Percentiles rank a stretch among this genome's conserved stretches.
Evolutionary conservation across 37 sponge, comb jelly and placozoan genomes (phyloP).

Genomic region (Lycopodina hypogea): DNA sequence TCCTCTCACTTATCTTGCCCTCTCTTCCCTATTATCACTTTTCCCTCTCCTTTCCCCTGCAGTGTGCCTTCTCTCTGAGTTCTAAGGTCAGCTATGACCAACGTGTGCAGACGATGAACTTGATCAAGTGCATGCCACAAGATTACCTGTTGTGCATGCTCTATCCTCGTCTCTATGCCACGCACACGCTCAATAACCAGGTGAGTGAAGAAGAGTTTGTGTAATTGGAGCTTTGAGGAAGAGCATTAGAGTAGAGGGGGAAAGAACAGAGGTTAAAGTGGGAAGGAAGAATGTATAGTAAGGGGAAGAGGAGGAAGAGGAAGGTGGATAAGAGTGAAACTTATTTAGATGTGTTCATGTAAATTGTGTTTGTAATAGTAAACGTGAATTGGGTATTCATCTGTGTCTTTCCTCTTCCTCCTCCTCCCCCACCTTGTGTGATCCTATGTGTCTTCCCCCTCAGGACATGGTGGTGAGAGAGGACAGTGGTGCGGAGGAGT

Average conservation of each 20-base stretch:
- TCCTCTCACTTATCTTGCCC: background rate
- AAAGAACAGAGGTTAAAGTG: no score
- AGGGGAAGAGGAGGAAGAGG: no score
- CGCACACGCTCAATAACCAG: slow-evolving; percentile 69
- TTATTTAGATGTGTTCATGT: no score
- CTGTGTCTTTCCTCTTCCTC: background rate
- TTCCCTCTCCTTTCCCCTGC: slow-evolving; percentile 11
- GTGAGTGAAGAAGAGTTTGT: slow-evolving; percentile 7
- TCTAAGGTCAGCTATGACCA: slow-evolving; percentile 57
- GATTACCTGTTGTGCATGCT: slow-evolving; percentile 63
- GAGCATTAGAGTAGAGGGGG: background rate
- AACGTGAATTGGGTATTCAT: no score
- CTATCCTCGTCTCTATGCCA: slow-evolving; percentile 82
- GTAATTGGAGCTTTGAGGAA: no score
- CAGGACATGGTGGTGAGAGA: slow-evolving; percentile 41
- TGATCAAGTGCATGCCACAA: slow-evolving; percentile 80
- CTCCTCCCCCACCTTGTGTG: background rate
- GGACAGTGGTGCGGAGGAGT: slow-evolving; percentile 31
- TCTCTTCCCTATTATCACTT: background rate
- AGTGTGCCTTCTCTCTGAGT: slow-evolving; percentile 82
- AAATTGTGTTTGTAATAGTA: no score
- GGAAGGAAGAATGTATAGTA: no score
- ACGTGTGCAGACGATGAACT: slow-evolving; percentile 71
- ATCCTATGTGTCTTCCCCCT: background rate
- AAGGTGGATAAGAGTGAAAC: no score